Percentiles rank a stretch among this genome's conserved stretches.
These are phyloP conservation scores for Ameiurus melas DNA, from an alignment of 2,113 vertebrate species.

Conservation along the genomic window DNA sequence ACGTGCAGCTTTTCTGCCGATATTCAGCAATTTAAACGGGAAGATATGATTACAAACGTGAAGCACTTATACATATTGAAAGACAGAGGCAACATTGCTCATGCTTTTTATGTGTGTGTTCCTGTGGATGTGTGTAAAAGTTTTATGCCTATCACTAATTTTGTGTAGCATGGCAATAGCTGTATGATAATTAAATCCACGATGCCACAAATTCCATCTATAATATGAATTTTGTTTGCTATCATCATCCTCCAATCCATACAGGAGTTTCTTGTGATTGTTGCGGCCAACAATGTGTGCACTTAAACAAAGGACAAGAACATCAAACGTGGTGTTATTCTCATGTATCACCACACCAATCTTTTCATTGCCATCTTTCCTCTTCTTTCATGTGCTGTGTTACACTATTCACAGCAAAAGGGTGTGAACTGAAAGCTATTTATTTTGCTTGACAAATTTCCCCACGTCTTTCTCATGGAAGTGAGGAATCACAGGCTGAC, in stretches of 20 bases:
- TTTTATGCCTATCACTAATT: background rate
- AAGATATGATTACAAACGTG: background rate
- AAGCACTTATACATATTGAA: too few relatives aligned
- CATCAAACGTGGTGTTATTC: background rate
- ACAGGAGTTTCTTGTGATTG: too few relatives aligned
- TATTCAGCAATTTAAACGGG: background rate
- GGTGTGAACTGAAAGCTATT: background rate
- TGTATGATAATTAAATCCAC: too few relatives aligned
- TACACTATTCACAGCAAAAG: background rate
- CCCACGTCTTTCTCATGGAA: background rate
- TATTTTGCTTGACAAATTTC: background rate
- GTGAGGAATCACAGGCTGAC: slow-evolving; percentile 10
- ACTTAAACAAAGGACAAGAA: background rate
- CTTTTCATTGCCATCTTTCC: background rate
- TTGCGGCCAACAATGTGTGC: background rate
- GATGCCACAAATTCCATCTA: background rate
- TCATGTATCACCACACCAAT: background rate
- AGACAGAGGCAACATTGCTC: too few relatives aligned
- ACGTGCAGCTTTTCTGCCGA: background rate
- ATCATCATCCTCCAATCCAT: background rate
- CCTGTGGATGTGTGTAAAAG: too few relatives aligned
- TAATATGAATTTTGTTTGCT: background rate
- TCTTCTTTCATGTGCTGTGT: background rate
- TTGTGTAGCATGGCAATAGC: background rate
- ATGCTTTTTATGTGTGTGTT: too few relatives aligned